These are phyloP conservation scores for Apoderus coryli DNA, from an alignment of 2,888 invertebrate genomes.

Conservation along the genomic window DNA sequence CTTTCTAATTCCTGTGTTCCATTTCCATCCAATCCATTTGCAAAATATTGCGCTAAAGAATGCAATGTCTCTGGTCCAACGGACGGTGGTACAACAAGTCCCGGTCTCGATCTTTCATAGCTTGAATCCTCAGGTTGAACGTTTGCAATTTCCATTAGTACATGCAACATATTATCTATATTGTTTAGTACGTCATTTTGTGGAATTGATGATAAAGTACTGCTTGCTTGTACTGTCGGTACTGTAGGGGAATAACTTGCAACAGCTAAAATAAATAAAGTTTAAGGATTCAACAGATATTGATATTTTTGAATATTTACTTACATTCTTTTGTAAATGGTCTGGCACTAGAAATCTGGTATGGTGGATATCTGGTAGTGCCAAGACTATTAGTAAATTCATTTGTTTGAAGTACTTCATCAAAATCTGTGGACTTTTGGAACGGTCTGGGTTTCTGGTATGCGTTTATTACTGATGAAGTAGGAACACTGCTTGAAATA, in stretches of 20 bases:
- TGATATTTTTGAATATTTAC: no score
- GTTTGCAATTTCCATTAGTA: constrained; percentile 45
- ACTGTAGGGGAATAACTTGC: no score
- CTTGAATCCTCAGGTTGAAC: constrained; percentile 32
- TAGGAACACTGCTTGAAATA: no score
- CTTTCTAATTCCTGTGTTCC: constrained; percentile 30
- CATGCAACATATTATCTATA: constrained; percentile 53
- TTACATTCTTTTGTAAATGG: constrained; percentile 27
- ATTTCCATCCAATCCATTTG: constrained; percentile 48
- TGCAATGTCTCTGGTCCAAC: constrained; percentile 64
- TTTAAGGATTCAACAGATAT: no score
- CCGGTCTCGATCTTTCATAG: constrained; percentile 34
- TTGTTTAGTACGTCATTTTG: no score
- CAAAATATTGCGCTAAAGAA: constrained; percentile 67
- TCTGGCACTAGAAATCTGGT: constrained; percentile 27
- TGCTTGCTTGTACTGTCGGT: no score
- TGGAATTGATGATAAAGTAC: no score
- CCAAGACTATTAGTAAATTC: no score
- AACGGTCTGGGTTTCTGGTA: constrained; percentile 21
- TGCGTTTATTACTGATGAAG: no score
- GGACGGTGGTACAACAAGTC: constrained; percentile 55
- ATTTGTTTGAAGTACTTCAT: constrained; percentile 4
- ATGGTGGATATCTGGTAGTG: constrained; percentile 20
- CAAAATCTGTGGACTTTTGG: constrained; percentile 14
- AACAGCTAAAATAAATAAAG: no score